Percentiles rank a stretch among this genome's conserved stretches.
Conservation (phyloP, 2,888 invertebrate species). For the Eupithecia exiguata region DNA sequence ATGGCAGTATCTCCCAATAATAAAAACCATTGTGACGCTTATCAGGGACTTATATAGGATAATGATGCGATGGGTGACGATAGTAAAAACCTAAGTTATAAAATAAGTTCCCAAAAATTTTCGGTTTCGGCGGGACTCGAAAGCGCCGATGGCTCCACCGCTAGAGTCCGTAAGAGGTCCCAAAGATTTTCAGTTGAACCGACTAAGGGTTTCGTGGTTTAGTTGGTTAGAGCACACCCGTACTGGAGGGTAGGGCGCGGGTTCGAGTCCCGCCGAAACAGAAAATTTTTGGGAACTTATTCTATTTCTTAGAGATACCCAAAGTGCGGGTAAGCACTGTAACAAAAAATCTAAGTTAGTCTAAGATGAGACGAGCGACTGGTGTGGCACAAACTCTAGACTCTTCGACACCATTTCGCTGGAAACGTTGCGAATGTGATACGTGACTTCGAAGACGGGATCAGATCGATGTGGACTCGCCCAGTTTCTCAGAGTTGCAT, state of each 20-base stretch:
- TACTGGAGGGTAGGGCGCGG: too few relatives aligned
- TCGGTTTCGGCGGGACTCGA: too few relatives aligned
- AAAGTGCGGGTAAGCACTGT: too few relatives aligned
- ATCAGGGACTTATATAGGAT: not conserved
- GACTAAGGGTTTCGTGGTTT: too few relatives aligned
- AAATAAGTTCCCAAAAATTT: too few relatives aligned
- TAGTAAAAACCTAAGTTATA: not conserved
- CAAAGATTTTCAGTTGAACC: too few relatives aligned
- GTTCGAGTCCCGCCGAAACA: too few relatives aligned
- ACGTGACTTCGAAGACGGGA: slow-evolving; percentile 72
- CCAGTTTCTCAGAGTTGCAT: slow-evolving; percentile 45
- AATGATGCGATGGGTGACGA: not conserved
- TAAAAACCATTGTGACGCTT: not conserved
- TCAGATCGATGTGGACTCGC: slow-evolving; percentile 59
- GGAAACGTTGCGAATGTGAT: slow-evolving; percentile 65
- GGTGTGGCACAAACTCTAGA: slow-evolving; percentile 36
- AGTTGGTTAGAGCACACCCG: too few relatives aligned
- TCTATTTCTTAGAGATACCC: too few relatives aligned
- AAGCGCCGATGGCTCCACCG: too few relatives aligned
- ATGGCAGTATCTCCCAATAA: not conserved
- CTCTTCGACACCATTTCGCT: slow-evolving; percentile 71
- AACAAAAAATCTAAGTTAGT: not conserved
- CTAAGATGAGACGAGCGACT: not conserved
- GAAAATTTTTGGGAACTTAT: too few relatives aligned
- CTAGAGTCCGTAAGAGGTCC: too few relatives aligned